Evolutionary conservation across 2,797 vertebrate genomes (phyloP).

Genomic region (Ficedula albicollis): DNA sequence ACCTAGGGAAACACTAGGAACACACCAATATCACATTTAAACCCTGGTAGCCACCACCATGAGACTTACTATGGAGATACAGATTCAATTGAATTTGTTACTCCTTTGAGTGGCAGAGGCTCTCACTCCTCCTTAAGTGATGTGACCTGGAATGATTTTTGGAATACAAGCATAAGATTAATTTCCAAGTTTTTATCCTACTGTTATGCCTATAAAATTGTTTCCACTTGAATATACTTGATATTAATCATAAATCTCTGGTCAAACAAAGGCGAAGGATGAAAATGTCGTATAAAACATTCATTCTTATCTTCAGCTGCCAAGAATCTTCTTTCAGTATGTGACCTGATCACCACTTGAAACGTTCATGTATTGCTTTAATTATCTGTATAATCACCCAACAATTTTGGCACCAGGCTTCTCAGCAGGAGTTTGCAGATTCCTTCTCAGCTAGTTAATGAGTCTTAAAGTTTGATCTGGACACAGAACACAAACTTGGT

Average conservation of each 20-base stretch:
- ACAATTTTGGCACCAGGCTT: not conserved
- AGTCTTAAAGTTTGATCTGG: not conserved
- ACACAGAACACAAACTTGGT: not conserved
- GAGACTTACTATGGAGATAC: not conserved
- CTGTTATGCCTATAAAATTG: not conserved
- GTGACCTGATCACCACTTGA: not conserved
- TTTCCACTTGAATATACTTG: constrained; percentile 24
- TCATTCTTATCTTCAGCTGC: not conserved
- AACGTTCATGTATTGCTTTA: not conserved
- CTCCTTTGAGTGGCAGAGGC: not conserved
- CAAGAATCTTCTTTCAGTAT: not conserved
- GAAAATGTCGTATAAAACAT: not conserved
- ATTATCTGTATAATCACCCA: not conserved
- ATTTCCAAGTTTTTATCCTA: constrained; percentile 1
- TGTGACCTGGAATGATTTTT: not conserved
- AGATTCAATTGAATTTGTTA: constrained; percentile 27
- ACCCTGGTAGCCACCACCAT: not conserved
- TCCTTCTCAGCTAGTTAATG: not conserved
- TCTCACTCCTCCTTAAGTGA: not conserved
- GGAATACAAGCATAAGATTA: not conserved
- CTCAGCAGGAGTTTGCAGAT: not conserved
- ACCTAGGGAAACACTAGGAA: not conserved
- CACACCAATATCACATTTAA: not conserved
- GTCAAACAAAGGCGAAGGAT: not conserved
- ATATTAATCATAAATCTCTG: constrained; percentile 12